These are phyloP conservation scores for Andrena haemorrhoa DNA, from an alignment of 2,888 invertebrate genomes.

Conservation along the genomic window DNA sequence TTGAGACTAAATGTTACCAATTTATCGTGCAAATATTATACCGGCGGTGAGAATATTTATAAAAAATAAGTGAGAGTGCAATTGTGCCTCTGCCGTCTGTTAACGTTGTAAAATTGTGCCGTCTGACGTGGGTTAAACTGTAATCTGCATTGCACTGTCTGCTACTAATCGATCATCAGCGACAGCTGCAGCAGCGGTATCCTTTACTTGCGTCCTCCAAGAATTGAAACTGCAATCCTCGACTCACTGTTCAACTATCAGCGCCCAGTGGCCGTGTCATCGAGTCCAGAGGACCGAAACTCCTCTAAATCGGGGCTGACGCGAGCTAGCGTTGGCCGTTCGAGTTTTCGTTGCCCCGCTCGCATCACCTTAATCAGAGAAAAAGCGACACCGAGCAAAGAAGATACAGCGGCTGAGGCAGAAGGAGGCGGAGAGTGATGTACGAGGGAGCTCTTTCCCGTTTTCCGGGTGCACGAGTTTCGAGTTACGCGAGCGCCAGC, in stretches of 20 bases:
- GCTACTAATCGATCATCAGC: too few species aligned
- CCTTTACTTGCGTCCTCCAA: too few species aligned
- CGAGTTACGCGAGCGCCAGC: constrained; percentile 80
- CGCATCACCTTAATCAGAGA: constrained; percentile 74
- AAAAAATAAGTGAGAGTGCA: too few species aligned
- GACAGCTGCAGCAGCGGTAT: too few species aligned
- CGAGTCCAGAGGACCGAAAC: constrained; percentile 24
- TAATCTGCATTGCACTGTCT: too few species aligned
- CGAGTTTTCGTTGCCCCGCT: constrained; percentile 53
- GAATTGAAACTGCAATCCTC: too few species aligned
- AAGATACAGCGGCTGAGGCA: constrained; percentile 32
- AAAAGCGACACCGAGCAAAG: constrained; percentile 62
- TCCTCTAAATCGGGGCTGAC: constrained; percentile 53
- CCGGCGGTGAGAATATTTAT: too few species aligned
- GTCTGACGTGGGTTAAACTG: too few species aligned
- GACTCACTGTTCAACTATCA: neutral
- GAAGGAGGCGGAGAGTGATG: constrained; percentile 70
- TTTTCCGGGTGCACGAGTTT: constrained; percentile 80
- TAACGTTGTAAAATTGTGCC: too few species aligned
- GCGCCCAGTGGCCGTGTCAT: constrained; percentile 11
- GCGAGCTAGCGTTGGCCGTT: constrained; percentile 32
- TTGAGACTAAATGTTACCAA: too few species aligned
- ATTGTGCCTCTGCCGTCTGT: too few species aligned
- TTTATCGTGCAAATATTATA: too few species aligned
- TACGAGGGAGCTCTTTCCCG: constrained; percentile 79